Evolutionary conservation across 2,113 vertebrate genomes (phyloP), one percentile per base, ranked within the genome.

Genomic region (Meleagris gallopavo): DNA sequence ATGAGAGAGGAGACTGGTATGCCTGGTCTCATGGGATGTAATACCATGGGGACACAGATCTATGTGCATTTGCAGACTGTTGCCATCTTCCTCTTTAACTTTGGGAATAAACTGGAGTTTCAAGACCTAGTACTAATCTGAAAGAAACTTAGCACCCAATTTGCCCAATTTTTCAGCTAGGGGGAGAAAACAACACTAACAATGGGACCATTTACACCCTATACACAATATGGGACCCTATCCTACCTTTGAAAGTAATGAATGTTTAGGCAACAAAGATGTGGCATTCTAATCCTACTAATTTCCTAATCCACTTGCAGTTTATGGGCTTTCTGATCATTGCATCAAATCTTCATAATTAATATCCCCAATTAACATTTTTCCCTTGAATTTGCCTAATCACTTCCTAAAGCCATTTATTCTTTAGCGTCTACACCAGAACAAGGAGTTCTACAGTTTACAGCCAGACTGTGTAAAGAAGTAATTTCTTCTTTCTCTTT

Each of bases 1-100:
- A 34, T 2, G 6, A 9, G 40, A 32, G 45, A 24, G n/a, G 1
- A 0, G 40, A 14, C 14, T 73, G 48, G 8, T 58, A 81, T 41
- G n/a, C n/a, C 30, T 79, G 0, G 3, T 73, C 67, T 75, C 6
- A 0, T 58, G 54, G 60, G 15, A 30, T 1, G 1, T 3, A 15
- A 83, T 66, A 67, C 50, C 24, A 4, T 29, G 45, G 45, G 48
- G 40, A 41, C n/a, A 40, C 2, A 72, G n/a, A 83, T 70, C 27
- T 30, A 45, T 57, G 36, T 13, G 25, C 41, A 79, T 27, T 45
- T 84, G 52, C 43, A 86, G 70, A 15, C 22, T 57, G 32, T 70
- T 64, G 38, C 38, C n/a, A 55, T 60, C 60, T 80, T 77, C 12
- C 52, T 55, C 65, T 32, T 29, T 62, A 79, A 66, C 32, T 27